Base-by-base conservation (phyloP, 2,113 vertebrate genomes). In the Psilopsiagon aurifrons region DNA sequence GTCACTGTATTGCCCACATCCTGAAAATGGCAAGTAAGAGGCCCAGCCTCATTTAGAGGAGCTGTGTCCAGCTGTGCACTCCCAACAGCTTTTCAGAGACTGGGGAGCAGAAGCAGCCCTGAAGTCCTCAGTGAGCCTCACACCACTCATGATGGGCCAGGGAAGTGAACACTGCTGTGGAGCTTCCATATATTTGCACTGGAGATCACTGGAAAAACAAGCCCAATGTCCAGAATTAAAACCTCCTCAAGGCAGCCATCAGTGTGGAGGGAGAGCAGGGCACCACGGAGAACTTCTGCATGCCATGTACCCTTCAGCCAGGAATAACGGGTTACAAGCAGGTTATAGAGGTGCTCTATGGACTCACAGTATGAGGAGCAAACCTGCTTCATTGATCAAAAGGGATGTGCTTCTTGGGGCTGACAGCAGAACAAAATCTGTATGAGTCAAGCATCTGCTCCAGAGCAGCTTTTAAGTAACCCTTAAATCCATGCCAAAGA, bases 331-430 rank as follows among this genome's bases (percentile, higher is more conserved):
- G 41, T 44, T 59, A 12, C n/a, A 24, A 47, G 57, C 43, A 74
- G 44, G 52, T 81, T 47, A 16, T n/a, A 52, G 91, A 81, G 37
- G 27, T 62, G 10, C 20, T 64, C 69, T 27, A 0, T 10, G 37
- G 76, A 69, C 46, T n/a, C 1, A 0, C 14, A 63, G 51, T 51
- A 70, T 52, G 88, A 70, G 31, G 29, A 15, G 18, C 46, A 67
- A 83, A 67, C 7, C 22, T 90, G 35, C n/a, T 43, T 20, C 69
- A 67, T 54, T 0, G 0, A 16, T 29, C 11, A 7, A 41, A 76
- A 39, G 46, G 28, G 1, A 0, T 7, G 17, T 54, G 27, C 43
- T 67, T 66, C 79, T 54, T 19, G n/a, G 63, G 44, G 33, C 70
- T 79, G 55, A 47, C 10, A 60, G 79, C 57, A 68, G 51, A 83